A percentile compares a stretch with the other conserved stretches of the same genome.
These are phyloP conservation scores for Leptura quadrifasciata DNA, from an alignment of 2,888 invertebrate species.

Conservation along the genomic window DNA sequence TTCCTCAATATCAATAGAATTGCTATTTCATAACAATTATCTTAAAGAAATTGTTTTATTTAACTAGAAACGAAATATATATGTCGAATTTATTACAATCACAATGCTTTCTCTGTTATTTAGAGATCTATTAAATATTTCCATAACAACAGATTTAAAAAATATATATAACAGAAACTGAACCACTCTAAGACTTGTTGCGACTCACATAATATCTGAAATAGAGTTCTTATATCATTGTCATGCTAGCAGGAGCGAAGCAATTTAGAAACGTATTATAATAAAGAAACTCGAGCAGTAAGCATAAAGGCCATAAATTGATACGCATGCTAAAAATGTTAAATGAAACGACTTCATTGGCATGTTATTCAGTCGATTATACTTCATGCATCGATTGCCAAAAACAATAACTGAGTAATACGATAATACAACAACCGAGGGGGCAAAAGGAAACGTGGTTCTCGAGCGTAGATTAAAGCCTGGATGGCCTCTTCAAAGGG, in stretches of 20 bases:
- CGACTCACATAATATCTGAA: background rate
- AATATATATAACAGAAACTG: no score
- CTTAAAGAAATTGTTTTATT: no score
- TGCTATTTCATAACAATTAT: no score
- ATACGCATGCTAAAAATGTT: constrained; percentile 22
- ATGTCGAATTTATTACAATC: no score
- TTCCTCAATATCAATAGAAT: no score
- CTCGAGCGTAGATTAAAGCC: constrained; percentile 50
- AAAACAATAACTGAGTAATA: constrained; percentile 53
- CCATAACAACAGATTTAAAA: no score
- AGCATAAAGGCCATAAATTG: constrained; percentile 4
- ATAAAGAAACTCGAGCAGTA: constrained; percentile 7
- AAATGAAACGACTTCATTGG: constrained; percentile 26
- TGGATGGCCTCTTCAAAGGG: constrained; percentile 56
- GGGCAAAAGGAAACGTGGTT: constrained; percentile 48
- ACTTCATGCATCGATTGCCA: constrained; percentile 48
- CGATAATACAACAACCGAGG: constrained; percentile 50
- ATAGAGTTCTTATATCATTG: background rate
- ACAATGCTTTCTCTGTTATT: no score
- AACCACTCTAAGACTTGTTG: background rate
- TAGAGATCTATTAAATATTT: no score
- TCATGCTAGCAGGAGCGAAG: background rate
- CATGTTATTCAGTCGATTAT: constrained; percentile 39
- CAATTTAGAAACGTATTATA: constrained; percentile 4
- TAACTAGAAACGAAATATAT: no score